phyloP scores from a whole-genome alignment of 2,888 invertebrate genomes.

The Cerceris ruficornis region DNA sequence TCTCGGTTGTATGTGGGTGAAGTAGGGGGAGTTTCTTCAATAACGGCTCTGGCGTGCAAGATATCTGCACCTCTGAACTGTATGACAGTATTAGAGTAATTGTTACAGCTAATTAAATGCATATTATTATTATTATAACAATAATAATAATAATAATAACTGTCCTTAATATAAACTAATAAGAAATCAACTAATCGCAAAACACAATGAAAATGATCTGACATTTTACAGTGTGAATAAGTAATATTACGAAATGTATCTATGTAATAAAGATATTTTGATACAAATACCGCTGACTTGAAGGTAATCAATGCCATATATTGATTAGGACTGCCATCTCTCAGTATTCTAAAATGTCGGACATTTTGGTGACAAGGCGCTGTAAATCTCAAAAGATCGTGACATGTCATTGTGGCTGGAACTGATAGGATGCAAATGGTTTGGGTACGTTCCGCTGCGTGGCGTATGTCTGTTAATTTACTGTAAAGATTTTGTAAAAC shows the following conservation, averaged over 20 bases:
- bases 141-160: conserved; percentile 6
- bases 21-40: too few relatives aligned
- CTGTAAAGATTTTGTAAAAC: conserved; percentile 81
- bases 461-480: conserved; percentile 88
- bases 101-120: too few relatives aligned
- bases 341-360: conserved; percentile 94
- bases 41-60: too few relatives aligned
- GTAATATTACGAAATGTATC: conserved; percentile 3
- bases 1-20: too few relatives aligned
- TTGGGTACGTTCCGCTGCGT: conserved; percentile 87
- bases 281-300: conserved; percentile 71
- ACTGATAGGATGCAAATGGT: conserved; percentile 95
- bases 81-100: too few relatives aligned
- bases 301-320: conserved; percentile 98
- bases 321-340: conserved; percentile 96
- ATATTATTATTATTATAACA: too few relatives aligned
- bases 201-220: background rate
- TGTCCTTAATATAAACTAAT: background rate
- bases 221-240: too few relatives aligned
- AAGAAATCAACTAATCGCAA: background rate
- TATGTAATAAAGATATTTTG: conserved; percentile 8
- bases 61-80: too few relatives aligned
- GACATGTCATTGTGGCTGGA: conserved; percentile 94
- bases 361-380: conserved; percentile 96
- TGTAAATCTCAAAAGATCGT: conserved; percentile 96